Percentiles rank a stretch among this genome's conserved stretches.
Conservation (phyloP, 2,888 invertebrate species). For the Mycogona germanica region DNA sequence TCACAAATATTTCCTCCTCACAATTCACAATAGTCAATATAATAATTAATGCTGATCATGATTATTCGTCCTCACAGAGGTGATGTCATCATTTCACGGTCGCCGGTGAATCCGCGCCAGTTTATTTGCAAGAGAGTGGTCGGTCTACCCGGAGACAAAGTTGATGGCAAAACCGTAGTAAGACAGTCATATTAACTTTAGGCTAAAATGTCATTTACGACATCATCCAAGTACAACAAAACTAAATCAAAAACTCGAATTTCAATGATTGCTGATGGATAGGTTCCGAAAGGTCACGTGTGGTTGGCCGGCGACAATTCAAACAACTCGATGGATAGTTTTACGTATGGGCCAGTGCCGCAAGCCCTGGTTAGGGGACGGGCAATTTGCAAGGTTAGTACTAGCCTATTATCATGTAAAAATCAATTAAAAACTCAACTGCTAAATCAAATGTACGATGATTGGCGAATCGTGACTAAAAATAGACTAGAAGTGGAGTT, state of each 20-base stretch:
- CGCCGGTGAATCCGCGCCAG: constrained; percentile 64
- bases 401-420: background rate
- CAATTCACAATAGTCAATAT: no score
- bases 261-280: constrained; percentile 21
- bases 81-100: constrained; percentile 72
- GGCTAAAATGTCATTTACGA: no score
- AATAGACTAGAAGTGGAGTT: no score
- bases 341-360: constrained; percentile 77
- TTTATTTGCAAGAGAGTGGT: constrained; percentile 75
- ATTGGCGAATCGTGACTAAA: no score
- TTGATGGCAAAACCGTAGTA: background rate
- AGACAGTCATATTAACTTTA: no score
- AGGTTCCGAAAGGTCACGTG: constrained; percentile 71
- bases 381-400: constrained; percentile 56
- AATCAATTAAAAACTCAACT: no score
- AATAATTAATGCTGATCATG: no score
- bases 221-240: background rate
- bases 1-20: no score
- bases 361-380: constrained; percentile 68
- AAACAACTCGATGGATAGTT: constrained; percentile 71
- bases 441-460: no score
- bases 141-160: constrained; percentile 60
- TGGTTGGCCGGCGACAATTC: constrained; percentile 89
- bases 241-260: background rate
- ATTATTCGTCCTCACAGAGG: no score